Conservation (phyloP, 2,113 vertebrate species). For the Sporophila hypoxantha region DNA sequence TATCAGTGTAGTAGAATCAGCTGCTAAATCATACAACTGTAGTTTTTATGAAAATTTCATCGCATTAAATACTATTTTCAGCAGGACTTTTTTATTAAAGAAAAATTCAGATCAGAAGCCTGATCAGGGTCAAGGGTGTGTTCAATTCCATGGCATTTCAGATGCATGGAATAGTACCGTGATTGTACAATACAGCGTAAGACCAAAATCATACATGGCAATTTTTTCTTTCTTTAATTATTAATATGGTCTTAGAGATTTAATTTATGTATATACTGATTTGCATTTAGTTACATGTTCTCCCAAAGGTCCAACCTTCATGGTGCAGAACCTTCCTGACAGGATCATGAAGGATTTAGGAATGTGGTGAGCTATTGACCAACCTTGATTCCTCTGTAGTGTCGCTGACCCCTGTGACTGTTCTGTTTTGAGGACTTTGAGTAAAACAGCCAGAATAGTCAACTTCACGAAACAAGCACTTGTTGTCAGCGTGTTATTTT, state of each 20-base stretch:
- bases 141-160: neutral
- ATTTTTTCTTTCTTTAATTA: neutral
- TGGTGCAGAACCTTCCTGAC: neutral
- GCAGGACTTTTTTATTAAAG: neutral
- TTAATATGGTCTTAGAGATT: neutral
- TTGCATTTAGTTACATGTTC: neutral
- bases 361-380: neutral
- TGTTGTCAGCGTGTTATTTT: neutral
- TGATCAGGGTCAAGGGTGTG: neutral
- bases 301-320: neutral
- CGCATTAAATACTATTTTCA: neutral
- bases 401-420: neutral
- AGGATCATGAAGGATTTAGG: neutral
- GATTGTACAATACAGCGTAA: neutral
- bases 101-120: neutral
- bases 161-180: neutral
- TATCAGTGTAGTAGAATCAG: neutral
- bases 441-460: neutral
- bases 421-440: neutral
- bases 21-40: neutral
- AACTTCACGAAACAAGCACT: neutral
- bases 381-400: neutral
- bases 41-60: neutral
- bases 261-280: neutral
- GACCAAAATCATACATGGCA: neutral